Evolutionary conservation across 2,888 invertebrate genomes (phyloP), one percentile per base, ranked within the genome.

Genomic region (Eupithecia exiguata): DNA sequence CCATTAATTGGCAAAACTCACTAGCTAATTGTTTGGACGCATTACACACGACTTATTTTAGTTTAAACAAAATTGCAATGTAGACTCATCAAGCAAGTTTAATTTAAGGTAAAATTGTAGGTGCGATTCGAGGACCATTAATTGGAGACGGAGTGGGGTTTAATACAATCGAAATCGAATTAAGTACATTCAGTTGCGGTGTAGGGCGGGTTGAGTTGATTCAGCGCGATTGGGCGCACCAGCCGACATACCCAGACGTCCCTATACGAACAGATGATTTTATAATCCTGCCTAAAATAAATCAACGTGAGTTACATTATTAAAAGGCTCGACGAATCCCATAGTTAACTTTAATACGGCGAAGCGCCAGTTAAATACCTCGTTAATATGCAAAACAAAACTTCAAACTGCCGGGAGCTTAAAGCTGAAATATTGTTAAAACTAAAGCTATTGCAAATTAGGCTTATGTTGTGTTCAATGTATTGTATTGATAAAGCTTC

Each of bases 111-210:
- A 78, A 84, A 83, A 87, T 88, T 87, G 85, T 85, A 81, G 85
- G 83, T 87, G 85, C 87, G 86, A 91, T 90, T 89, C 86, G 74
- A 76, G 87, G 89, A 87, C 88, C 89, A 92, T 93, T 92, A 92
- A 90, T 88, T 88, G 89, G 85, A 87, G 87, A 85, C 87, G 87
- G 87, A 89, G 89, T 87, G 88, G 88, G 90, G 89, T 90, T 91
- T 89, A 92, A 92, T 92, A 93, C 92, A 93, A 93, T 92, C 87
- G 92, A 88, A 92, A 93, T 93, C 91, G 89, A 93, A 94, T 93
- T 92, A 92, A 93, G 91, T 91, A 91, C 88, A 91, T 92, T 92
- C 89, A 89, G 91, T 90, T 92, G 92, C 90, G 92, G 91, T 82
- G 80, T 81, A 80, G 86, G 84, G 88, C 85, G 88, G 88, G 89